These are phyloP conservation scores for Sinocyclocheilus rhinocerous DNA, from an alignment of 2,113 vertebrate species.

Conservation along the genomic window DNA sequence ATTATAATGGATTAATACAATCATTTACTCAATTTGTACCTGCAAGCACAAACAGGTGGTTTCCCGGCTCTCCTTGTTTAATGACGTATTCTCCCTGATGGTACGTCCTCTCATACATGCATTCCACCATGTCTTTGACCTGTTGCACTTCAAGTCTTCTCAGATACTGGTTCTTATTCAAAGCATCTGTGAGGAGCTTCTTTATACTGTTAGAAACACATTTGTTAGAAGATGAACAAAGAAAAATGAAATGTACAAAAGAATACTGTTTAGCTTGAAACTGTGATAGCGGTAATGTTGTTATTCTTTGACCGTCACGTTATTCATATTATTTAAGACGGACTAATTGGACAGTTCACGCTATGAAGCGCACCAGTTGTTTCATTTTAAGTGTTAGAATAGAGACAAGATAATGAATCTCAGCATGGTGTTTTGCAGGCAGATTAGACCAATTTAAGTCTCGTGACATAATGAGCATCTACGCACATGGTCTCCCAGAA, in stretches of 20 bases:
- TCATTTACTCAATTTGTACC: conserved; percentile 66
- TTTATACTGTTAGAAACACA: conserved; percentile 79
- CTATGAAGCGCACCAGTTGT: conserved; percentile 42
- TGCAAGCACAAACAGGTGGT: conserved; percentile 91
- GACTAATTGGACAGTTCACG: conserved; percentile 33
- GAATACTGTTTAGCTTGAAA: not conserved
- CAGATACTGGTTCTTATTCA: conserved; percentile 91
- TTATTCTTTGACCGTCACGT: not conserved
- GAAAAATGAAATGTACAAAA: not conserved
- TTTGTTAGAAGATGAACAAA: not conserved
- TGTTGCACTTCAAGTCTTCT: conserved; percentile 88
- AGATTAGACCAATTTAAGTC: conserved; percentile 34
- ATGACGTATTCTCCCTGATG: conserved; percentile 85
- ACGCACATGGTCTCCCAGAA: conserved; percentile 28
- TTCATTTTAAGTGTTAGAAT: conserved; percentile 32
- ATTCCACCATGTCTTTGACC: conserved; percentile 91
- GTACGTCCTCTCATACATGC: conserved; percentile 89
- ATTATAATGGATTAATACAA: not conserved
- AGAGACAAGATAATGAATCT: conserved; percentile 41
- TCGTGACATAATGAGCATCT: conserved; percentile 51
- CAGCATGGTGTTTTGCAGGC: conserved; percentile 35
- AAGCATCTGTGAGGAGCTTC: conserved; percentile 85
- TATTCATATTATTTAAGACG: conserved; percentile 37
- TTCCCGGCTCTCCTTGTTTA: conserved; percentile 87
- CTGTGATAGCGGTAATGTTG: not conserved